Evolutionary conservation across 2,113 vertebrate species (phyloP), one percentile per base, ranked within the genome.

Genomic region (Lichenostomus cassidix): DNA sequence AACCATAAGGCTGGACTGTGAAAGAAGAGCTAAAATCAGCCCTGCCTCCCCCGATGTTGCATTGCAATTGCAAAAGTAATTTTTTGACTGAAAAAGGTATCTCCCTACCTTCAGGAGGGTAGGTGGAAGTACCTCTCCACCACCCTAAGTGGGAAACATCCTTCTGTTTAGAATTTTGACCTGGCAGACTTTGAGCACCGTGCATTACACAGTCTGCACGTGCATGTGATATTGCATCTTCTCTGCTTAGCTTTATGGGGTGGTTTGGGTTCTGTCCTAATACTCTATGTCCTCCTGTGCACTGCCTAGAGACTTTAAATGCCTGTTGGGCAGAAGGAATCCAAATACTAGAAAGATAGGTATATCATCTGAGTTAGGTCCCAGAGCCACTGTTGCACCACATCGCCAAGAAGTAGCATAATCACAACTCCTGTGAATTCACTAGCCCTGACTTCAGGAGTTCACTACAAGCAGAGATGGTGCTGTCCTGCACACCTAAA

Each of bases 391-490:
- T 58, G 41, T 14, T 84, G 21, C 44, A 63, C 20, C 31, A n/a
- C 10, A 28, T 33, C 7, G 27, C 8, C 31, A 62, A n/a, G 19
- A 62, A 29, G 19, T 4, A 65, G 9, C 9, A 23, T 37, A 25
- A 47, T 52, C 53, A 14, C 27, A 47, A 0, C 0, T 28, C 10
- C 29, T 3, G 3, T 16, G 15, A 81, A 47, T 69, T 83, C 24
- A 25, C 27, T n/a, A 19, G 24, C 31, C 24, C 10, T 62, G 37
- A n/a, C 17, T 77, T 62, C 23, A 60, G 29, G 28, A 58, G 28
- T 5, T 53, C 44, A 12, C 9, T 63, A 68, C 46, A 79, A 46
- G 12, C 23, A 59, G 47, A 16, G 4, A 10, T 33, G 11, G 27
- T 42, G 10, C 55, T 37, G 9, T 67, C 25, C 42, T 70, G 28